Base-by-base conservation (phyloP, 2,888 invertebrate genomes). In the Thera britannica region DNA sequence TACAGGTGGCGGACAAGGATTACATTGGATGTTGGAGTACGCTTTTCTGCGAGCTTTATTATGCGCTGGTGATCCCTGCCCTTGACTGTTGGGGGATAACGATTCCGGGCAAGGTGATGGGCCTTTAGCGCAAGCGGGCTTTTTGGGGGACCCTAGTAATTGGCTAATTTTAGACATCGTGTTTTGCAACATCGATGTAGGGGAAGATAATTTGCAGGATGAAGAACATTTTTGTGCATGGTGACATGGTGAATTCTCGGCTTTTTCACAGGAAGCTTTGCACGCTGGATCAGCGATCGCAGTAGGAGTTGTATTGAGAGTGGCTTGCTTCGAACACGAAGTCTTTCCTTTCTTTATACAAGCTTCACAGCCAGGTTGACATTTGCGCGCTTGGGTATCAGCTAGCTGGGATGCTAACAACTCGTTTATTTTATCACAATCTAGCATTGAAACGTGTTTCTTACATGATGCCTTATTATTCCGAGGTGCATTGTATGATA, bases 401-500 rank as follows among this genome's bases (percentile, higher is more conserved):
- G 79, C 82, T 2, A 76, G 35, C 1, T 48, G 36, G 8, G 78
- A 56, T 57, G 62, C 65, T 5, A 78, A 57, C 46, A 60, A 11
- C 48, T 70, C 46, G 7, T 77, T 74, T 70, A 81, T 74, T 2
- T 73, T 67, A 2, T 83, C 82, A 62, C 81, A 80, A 11, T 81
- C 81, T 5, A 83, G 82, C 62, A 88, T 58, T 0, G 81, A 81
- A 0, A 88, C 87, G 46, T 78, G 87, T 73, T 88, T 88, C 7
- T 76, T 79, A 52, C 73, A 71, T 1, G 23, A 0, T n/a, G 68
- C 77, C 35, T 67, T 76, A 34, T 57, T 78, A 7, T 46, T 46
- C 8, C 9, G 64, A 2, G 64, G 3, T 4, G 55, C 11, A 11
- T 56, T 60, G 49, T 46, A 60, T 9, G 51, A 51, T 51, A 51